Conservation (phyloP, 2,797 vertebrate genomes). For the Acropternis orthonyx region DNA sequence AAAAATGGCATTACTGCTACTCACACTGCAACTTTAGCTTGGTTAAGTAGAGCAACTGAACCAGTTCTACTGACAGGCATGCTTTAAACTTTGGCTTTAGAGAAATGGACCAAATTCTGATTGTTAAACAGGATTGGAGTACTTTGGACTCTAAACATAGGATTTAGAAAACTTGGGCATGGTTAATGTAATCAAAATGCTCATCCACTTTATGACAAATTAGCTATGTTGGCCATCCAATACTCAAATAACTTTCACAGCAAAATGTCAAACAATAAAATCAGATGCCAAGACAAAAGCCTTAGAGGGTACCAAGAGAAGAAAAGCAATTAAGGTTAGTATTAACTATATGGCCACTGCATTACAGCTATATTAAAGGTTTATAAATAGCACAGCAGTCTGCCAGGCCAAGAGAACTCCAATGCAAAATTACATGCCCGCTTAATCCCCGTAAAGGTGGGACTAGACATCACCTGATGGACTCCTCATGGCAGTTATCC, state of each 20-base stretch:
- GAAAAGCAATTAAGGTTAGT: background rate
- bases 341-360: background rate
- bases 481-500: background rate
- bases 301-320: background rate
- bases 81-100: background rate
- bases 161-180: background rate
- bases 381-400: conserved; percentile 24
- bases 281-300: conserved; percentile 31
- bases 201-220: background rate
- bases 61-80: background rate
- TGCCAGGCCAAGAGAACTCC: background rate
- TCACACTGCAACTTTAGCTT: background rate
- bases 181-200: background rate
- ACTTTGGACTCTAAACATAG: background rate
- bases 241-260: conserved; percentile 13
- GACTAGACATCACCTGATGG: background rate
- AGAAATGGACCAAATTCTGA: background rate
- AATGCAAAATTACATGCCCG: background rate
- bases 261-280: conserved; percentile 24
- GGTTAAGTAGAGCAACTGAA: background rate
- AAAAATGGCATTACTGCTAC: background rate
- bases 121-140: background rate
- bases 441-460: background rate
- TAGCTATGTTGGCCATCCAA: background rate
- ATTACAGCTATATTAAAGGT: background rate